Conservation (phyloP, 2,888 invertebrate species). For the Blastobasis adustella region DNA sequence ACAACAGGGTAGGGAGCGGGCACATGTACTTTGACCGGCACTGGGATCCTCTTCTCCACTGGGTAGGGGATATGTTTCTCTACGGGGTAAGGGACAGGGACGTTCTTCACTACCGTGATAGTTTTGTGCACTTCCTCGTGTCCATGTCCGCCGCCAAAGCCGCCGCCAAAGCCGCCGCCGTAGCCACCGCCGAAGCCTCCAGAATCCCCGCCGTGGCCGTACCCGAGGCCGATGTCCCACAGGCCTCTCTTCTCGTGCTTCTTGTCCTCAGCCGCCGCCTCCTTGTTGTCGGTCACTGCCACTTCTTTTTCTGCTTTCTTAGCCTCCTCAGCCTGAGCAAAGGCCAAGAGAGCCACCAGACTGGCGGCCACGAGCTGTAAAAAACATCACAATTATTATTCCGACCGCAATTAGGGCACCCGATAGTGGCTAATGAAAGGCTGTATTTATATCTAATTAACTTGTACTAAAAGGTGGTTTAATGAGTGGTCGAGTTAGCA, state of each 20-base stretch:
- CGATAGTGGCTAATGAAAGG: neutral
- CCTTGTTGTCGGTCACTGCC: conserved; percentile 72
- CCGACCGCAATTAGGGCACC: conserved; percentile 3
- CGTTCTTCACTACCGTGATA: conserved; percentile 82
- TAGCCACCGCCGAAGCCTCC: conserved; percentile 35
- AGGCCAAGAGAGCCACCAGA: conserved; percentile 77
- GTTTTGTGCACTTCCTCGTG: conserved; percentile 78
- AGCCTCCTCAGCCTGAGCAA: conserved; percentile 74
- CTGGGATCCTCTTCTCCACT: conserved; percentile 77
- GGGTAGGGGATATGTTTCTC: conserved; percentile 81
- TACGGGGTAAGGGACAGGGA: conserved; percentile 82
- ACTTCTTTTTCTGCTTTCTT: conserved; percentile 74
- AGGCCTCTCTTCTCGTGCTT: conserved; percentile 86
- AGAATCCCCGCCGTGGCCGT: conserved; percentile 40
- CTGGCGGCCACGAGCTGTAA: conserved; percentile 74
- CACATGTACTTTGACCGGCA: conserved; percentile 77
- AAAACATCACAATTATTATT: conserved; percentile 20
- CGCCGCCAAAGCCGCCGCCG: conserved; percentile 30
- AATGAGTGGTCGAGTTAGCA: conserved; percentile 38
- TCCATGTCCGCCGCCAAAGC: conserved; percentile 43
- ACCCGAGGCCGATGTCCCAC: conserved; percentile 70
- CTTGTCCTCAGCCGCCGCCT: conserved; percentile 74
- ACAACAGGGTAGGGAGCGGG: conserved; percentile 82
- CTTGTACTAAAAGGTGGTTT: conserved; percentile 32
- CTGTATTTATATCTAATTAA: conserved; percentile 27